phyloP scores from a whole-genome alignment of 2,888 invertebrate species.

The Leucoma salicis region DNA sequence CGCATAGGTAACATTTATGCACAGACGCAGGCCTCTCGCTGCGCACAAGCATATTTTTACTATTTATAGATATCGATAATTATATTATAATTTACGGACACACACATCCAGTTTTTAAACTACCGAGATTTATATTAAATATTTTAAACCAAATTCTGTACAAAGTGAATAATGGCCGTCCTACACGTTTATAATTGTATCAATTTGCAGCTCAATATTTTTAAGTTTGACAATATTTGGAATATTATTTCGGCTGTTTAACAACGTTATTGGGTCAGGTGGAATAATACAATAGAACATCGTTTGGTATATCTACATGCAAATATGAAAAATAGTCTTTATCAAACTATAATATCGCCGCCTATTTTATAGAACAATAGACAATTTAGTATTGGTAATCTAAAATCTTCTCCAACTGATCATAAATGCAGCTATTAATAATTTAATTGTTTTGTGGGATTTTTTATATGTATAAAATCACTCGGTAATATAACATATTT shows the following conservation, averaged over 20 bases:
- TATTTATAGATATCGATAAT: constrained; percentile 27
- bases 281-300: neutral
- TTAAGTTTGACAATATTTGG: neutral
- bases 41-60: constrained; percentile 14
- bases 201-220: too few relatives aligned
- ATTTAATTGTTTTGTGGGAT: neutral
- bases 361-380: neutral
- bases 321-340: neutral
- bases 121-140: neutral
- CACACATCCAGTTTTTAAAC: neutral
- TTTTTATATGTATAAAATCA: neutral
- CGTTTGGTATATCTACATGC: neutral
- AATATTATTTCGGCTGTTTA: neutral
- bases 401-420: neutral
- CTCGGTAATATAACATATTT: neutral
- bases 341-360: neutral
- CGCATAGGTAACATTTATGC: constrained; percentile 41
- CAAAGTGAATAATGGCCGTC: neutral
- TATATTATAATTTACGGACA: constrained; percentile 15
- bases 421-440: neutral
- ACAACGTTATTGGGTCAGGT: neutral
- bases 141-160: neutral
- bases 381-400: neutral
- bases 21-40: constrained; percentile 21
- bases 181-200: too few relatives aligned